Conservation (phyloP, 2,797 vertebrate species). For the Alfaro cultratus region DNA sequence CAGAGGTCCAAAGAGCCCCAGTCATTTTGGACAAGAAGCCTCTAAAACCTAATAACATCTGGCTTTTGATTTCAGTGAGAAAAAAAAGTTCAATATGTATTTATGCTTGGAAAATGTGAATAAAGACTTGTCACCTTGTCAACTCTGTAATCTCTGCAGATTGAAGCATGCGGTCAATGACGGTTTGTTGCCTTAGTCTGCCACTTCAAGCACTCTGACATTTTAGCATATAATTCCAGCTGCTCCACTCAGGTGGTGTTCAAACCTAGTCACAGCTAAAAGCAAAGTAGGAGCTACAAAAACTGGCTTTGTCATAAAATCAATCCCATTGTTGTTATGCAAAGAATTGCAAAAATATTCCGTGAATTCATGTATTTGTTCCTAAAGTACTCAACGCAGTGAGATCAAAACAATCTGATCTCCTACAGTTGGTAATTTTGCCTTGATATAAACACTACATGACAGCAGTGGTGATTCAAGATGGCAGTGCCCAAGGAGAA, state of each 20-base stretch:
- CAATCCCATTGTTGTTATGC: neutral
- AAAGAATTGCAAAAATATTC: neutral
- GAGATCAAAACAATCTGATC: neutral
- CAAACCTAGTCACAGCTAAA: neutral
- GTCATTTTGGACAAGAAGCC: neutral
- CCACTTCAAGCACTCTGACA: neutral
- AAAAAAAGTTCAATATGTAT: neutral
- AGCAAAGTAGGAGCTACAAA: neutral
- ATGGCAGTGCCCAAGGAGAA: neutral
- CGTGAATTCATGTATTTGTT: neutral
- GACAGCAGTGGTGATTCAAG: neutral
- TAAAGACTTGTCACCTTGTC: neutral
- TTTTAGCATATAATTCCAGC: neutral
- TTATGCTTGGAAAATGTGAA: neutral
- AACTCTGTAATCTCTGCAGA: neutral
- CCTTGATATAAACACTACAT: neutral
- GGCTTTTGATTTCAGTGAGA: conserved; percentile 3
- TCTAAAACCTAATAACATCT: neutral
- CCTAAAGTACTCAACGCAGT: neutral
- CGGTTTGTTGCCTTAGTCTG: neutral
- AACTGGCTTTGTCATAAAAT: neutral
- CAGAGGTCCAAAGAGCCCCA: neutral
- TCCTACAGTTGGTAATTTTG: neutral
- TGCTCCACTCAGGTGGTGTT: neutral
- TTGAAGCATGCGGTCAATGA: neutral